Percentiles rank a stretch among this genome's conserved stretches.
Conservation (phyloP, 2,888 invertebrate species). For the Patella caerulea region DNA sequence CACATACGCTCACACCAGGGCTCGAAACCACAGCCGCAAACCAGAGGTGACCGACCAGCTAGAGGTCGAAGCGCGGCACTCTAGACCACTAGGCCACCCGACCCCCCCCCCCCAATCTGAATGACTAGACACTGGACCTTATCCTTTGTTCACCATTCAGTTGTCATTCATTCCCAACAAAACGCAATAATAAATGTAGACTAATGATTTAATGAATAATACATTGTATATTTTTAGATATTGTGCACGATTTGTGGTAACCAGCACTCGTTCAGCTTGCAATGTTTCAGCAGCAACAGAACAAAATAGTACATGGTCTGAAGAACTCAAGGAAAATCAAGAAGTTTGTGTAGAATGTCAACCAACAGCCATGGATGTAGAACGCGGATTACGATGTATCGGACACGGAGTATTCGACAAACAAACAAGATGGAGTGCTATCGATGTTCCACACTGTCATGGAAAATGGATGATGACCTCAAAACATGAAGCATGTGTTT, state of each 20-base stretch:
- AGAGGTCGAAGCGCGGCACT: no score
- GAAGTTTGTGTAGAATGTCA: conserved; percentile 87
- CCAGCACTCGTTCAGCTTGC: conserved; percentile 66
- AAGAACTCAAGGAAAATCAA: conserved; percentile 74
- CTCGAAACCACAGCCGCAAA: no score
- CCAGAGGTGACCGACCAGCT: no score
- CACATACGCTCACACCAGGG: no score
- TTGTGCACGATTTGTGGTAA: conserved; percentile 87
- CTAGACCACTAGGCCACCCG: no score
- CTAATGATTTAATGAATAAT: neutral
- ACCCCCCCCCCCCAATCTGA: no score
- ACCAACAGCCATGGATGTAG: conserved; percentile 83
- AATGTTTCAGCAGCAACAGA: conserved; percentile 74
- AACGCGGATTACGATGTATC: conserved; percentile 82
- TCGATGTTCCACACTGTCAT: conserved; percentile 88
- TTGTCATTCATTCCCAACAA: no score
- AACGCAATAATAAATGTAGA: neutral
- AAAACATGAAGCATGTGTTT: conserved; percentile 65
- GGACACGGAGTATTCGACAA: conserved; percentile 86
- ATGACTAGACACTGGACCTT: no score
- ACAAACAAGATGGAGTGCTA: conserved; percentile 86
- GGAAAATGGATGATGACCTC: conserved; percentile 85
- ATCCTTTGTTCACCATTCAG: no score
- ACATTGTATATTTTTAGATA: conserved; percentile 79
- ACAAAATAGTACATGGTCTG: conserved; percentile 70